These are phyloP conservation scores for Cryptus viduatorius DNA, from an alignment of 2,888 invertebrate species.

Conservation along the genomic window DNA sequence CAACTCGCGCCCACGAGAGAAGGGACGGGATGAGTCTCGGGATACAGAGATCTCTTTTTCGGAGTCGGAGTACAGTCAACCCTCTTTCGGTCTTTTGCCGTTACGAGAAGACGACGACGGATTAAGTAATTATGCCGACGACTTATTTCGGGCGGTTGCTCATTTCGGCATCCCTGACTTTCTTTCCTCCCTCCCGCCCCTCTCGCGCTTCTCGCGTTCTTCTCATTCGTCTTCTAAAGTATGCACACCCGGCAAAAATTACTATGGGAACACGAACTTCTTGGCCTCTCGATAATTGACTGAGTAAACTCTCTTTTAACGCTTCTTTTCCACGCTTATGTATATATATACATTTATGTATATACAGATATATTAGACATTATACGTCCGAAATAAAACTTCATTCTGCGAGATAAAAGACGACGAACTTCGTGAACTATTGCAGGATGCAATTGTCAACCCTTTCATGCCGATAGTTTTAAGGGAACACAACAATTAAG, in stretches of 20 bases:
- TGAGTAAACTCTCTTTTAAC: conserved; percentile 56
- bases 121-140: conserved; percentile 73
- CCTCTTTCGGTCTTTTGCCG: background rate
- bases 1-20: background rate
- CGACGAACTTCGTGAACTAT: conserved; percentile 5
- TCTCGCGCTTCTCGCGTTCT: background rate
- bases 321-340: conserved; percentile 1
- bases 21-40: background rate
- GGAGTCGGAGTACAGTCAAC: background rate
- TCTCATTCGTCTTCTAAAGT: conserved; percentile 46
- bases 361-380: background rate
- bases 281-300: conserved; percentile 64
- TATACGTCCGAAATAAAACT: conserved; percentile 14
- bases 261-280: conserved; percentile 61
- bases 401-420: conserved; percentile 41
- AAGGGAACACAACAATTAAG: background rate
- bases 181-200: conserved; percentile 27
- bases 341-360: background rate
- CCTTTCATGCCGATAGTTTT: background rate
- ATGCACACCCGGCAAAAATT: conserved; percentile 68
- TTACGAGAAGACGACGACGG: conserved; percentile 49
- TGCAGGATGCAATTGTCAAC: conserved; percentile 31
- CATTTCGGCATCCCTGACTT: conserved; percentile 63
- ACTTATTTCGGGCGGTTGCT: conserved; percentile 72
- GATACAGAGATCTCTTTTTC: background rate